Base-by-base conservation (phyloP, 2,797 vertebrate genomes). In the Potorous gilbertii region DNA sequence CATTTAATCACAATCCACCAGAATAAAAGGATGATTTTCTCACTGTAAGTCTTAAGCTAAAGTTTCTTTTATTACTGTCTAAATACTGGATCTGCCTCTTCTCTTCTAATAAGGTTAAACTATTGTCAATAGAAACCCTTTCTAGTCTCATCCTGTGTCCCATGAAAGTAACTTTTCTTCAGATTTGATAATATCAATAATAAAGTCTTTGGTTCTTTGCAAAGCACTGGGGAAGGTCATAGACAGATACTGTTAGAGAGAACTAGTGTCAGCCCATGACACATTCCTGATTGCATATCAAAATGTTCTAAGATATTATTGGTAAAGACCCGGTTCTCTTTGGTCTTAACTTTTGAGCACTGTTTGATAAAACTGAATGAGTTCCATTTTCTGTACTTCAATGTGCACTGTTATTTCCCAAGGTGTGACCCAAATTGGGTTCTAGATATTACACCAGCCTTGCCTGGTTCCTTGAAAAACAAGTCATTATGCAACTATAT, bases 131-230 rank as follows among this genome's bases (percentile, higher is more conserved):
- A 93, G 98, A 93, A 98, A 92, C 93, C 91, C 3, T 98, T 98
- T 97, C 97, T 94, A 95, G 97, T 97, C 97, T 55, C n/a, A 87
- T 87, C 46, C 74, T 87, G 40, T 87, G 24, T 24, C 40, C 9
- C 93, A 96, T 94, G 90, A 95, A 97, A 97, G 97, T 97, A 0
- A 3, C 97, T 98, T 98, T 98, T 90, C 96, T 97, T 93, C 92
- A 94, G 96, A 97, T 97, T 96, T 98, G 97, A 97, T 89, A 94
- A 94, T 98, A 98, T 98, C 97, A 98, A 97, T 98, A 97, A 96
- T 97, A 97, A 96, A 97, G 97, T 96, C 97, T 96, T 96, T 96
- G 34, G 92, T 97, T 97, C 94, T 97, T 96, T 97, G 96, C 92
- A 96, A 97, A 97, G 97, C 98, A 97, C 90, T 96, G 94, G 96